phyloP scores from a whole-genome alignment of 1,140 invertebrate species.

The Panulirus ornatus region DNA sequence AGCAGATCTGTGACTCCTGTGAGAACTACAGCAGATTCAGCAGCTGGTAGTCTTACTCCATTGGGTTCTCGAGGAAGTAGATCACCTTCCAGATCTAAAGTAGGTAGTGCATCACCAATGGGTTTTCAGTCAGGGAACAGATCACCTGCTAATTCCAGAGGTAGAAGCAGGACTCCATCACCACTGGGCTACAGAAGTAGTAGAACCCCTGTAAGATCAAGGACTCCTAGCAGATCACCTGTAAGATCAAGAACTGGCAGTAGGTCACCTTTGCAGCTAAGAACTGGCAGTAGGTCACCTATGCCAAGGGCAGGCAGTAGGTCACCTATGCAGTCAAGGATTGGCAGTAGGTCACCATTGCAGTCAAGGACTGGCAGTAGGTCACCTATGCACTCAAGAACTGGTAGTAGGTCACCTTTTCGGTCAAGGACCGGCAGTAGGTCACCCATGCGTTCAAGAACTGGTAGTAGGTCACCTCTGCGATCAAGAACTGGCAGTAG shows the following conservation, averaged over 20 bases:
- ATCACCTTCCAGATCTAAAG: conserved; percentile 15
- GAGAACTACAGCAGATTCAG: conserved; percentile 35
- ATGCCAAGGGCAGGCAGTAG: not conserved
- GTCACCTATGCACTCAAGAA: conserved; percentile 8
- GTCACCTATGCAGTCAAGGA: conserved; percentile 20
- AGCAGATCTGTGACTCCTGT: conserved; percentile 12
- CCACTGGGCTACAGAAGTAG: conserved; percentile 47
- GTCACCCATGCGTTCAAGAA: conserved; percentile 16
- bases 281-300: conserved; percentile 43
- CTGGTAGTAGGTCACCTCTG: not conserved
- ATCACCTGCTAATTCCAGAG: conserved; percentile 53
- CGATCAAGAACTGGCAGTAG: not conserved
- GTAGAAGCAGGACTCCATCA: conserved; percentile 41
- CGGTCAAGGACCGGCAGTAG: conserved; percentile 8
- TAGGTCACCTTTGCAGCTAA: conserved; percentile 16
- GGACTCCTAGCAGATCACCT: conserved; percentile 41
- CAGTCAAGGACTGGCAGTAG: conserved; percentile 28
- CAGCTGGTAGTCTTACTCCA: conserved; percentile 6
- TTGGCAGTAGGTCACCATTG: conserved; percentile 28
- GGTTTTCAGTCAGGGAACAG: conserved; percentile 18
- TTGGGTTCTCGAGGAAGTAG: conserved; percentile 24
- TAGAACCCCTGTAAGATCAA: conserved; percentile 25
- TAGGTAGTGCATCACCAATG: conserved; percentile 16
- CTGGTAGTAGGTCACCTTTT: conserved; percentile 25
- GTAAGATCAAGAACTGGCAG: conserved; percentile 18